These are phyloP conservation scores for Galendromus occidentalis DNA, from an alignment of 1,140 invertebrate genomes.

Conservation along the genomic window DNA sequence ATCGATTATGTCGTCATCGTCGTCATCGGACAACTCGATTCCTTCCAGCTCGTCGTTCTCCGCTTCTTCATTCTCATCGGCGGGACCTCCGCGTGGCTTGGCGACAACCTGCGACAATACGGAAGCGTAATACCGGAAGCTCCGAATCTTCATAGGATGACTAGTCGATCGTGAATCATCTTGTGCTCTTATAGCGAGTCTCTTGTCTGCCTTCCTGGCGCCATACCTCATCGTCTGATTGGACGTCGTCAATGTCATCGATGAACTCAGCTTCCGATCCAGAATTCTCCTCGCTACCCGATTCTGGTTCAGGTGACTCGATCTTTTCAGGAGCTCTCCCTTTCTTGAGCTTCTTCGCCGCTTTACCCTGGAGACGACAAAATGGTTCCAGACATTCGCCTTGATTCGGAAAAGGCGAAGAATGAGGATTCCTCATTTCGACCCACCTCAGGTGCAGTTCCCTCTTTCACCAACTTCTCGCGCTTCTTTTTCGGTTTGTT, in stretches of 20 bases:
- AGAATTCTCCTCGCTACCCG: background rate
- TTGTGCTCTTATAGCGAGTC: too few relatives aligned
- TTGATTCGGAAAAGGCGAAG: too few relatives aligned
- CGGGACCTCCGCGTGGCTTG: background rate
- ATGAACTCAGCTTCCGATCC: background rate
- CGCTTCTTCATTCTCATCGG: background rate
- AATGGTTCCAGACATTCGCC: too few relatives aligned
- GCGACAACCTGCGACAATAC: background rate
- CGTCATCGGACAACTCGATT: background rate
- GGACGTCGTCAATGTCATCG: background rate
- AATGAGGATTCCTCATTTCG: too few relatives aligned
- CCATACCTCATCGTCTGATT: slow-evolving; percentile 6
- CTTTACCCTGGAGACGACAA: too few relatives aligned
- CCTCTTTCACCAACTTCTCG: too few relatives aligned
- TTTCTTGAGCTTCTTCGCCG: too few relatives aligned
- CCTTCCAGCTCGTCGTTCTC: background rate
- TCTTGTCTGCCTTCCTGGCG: too few relatives aligned
- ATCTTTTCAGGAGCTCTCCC: too few relatives aligned
- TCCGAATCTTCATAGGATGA: background rate
- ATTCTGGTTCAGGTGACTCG: too few relatives aligned
- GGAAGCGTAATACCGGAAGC: background rate
- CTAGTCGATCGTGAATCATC: background rate
- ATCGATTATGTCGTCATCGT: background rate
- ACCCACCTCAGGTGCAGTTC: too few relatives aligned
- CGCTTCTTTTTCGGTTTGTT: too few relatives aligned